phyloP scores from a whole-genome alignment of 1,140 invertebrate genomes.

The Ips nitidus region DNA sequence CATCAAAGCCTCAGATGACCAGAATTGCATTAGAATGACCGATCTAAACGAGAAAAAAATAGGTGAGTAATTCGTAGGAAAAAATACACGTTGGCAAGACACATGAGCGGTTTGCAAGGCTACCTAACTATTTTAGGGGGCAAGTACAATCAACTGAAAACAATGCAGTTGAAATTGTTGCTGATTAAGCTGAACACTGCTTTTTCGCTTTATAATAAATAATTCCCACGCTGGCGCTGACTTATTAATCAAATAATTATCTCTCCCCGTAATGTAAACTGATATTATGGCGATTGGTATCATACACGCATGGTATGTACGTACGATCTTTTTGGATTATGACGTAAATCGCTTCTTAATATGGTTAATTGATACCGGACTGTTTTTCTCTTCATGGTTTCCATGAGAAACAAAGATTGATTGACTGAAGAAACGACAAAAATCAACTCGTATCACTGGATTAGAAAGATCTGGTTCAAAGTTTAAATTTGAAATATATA shows the following conservation, averaged over 20 bases:
- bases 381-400: no score
- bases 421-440: no score
- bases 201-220: constrained; percentile 16
- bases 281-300: constrained; percentile 2
- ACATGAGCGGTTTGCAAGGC: constrained; percentile 1
- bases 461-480: no score
- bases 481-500: no score
- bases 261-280: constrained; percentile 8
- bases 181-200: constrained; percentile 21
- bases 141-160: constrained; percentile 23
- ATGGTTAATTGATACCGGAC: no score
- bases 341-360: neutral
- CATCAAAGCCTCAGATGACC: no score
- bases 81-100: constrained; percentile 10
- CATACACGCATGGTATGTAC: neutral
- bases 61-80: constrained; percentile 4
- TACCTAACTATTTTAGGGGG: constrained; percentile 13
- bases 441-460: no score
- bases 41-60: no score
- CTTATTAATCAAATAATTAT: constrained; percentile 31
- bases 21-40: no score
- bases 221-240: constrained; percentile 31
- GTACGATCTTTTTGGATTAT: neutral
- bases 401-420: no score
- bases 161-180: constrained; percentile 24